A percentile compares a stretch with the other conserved stretches of the same genome.
These are phyloP conservation scores for Conus canariensis DNA, from an alignment of 2,888 invertebrate genomes.

Conservation along the genomic window DNA sequence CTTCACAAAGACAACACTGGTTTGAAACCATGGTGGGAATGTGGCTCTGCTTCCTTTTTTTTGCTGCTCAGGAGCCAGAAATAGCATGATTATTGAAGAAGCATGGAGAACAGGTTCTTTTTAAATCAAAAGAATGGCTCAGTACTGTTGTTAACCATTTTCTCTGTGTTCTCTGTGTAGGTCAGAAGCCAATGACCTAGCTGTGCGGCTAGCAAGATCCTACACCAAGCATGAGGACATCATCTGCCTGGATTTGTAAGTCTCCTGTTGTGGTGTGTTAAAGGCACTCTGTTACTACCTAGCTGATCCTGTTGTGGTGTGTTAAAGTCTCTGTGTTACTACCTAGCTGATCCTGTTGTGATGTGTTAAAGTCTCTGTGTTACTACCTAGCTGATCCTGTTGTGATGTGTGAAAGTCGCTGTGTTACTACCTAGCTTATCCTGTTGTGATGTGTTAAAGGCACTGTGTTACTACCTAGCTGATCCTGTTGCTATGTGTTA, in stretches of 20 bases:
- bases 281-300: too few relatives aligned
- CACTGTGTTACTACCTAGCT: too few relatives aligned
- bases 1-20: too few relatives aligned
- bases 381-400: too few relatives aligned
- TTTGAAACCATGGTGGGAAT: too few relatives aligned
- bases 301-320: neutral
- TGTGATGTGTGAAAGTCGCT: too few relatives aligned
- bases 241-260: neutral
- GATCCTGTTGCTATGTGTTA: too few relatives aligned
- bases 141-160: neutral
- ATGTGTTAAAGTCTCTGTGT: too few relatives aligned
- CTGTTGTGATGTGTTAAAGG: too few relatives aligned
- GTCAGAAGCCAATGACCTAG: slow-evolving; percentile 98
- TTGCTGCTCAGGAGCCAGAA: neutral
- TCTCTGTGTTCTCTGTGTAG: slow-evolving; percentile 64
- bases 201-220: slow-evolving; percentile 90
- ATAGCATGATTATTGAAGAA: neutral
- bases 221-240: slow-evolving; percentile 86
- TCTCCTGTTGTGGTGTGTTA: neutral
- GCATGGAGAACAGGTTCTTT: neutral
- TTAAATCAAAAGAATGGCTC: too few relatives aligned
- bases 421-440: too few relatives aligned
- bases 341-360: too few relatives aligned
- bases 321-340: neutral
- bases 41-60: neutral